Evolutionary conservation across 2,113 vertebrate genomes (phyloP), one percentile per base, ranked within the genome.

Genomic region (Myxocyprinus asiaticus): DNA sequence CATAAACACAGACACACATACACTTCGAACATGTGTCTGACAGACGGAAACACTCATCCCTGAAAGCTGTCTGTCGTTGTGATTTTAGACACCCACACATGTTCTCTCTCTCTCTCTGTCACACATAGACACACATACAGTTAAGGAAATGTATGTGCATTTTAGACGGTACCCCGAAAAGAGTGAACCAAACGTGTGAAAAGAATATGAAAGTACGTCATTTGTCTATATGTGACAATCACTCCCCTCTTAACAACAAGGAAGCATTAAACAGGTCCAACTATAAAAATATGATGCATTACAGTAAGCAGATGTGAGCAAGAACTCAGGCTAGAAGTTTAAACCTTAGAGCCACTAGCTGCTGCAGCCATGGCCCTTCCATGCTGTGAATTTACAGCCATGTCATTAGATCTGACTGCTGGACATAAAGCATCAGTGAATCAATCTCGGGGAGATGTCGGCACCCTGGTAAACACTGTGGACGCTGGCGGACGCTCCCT

Each of bases 351-450:
- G 67, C 75, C 76, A n/a, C 8, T 55, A 59, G 47, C 55, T 4
- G 2, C 64, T 44, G 43, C 71, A 61, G 6, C 12, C 55, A n/a
- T 67, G 56, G 6, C 43, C 67, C 17, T 10, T 83, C 43, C 62
- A 45, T 48, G 58, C 69, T 80, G 69, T 66, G 73, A 83, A 85
- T 86, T 86, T 86, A 86, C 77, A 80, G 71, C 72, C 58, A 66
- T 77, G 81, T 81, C 83, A 83, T 84, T 86, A 86, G 78, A 83
- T 82, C 61, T 71, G 81, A 83, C 56, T 76, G 78, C 83, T 4
- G 74, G 67, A 81, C 83, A 86, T 84, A 86, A 86, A 86, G 81
- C 85, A 86, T 83, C 67, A 84, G 73, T 84, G 81, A 86, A 86
- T 86, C 85, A 86, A 86, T 86, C 83, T 82, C 55, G 15, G 65